Conservation (phyloP, 2,888 invertebrate species). For the Drosophila mimetica region DNA sequence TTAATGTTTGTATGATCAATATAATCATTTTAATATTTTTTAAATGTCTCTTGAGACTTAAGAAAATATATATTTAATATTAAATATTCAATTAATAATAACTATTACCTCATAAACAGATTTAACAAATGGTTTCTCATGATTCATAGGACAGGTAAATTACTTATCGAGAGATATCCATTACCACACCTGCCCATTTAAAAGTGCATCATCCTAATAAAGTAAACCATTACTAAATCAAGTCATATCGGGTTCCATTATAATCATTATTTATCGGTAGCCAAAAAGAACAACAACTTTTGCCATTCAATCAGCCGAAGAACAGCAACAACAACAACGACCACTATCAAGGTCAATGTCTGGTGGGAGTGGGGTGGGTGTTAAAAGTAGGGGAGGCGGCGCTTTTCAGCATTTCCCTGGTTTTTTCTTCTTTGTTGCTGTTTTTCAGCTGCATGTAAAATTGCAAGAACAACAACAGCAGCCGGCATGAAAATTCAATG, state of each 20-base stretch:
- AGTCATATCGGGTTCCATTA: not conserved
- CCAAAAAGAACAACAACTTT: not conserved
- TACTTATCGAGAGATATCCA: not conserved
- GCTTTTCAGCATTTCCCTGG: conserved; percentile 39
- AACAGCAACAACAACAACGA: conserved; percentile 38
- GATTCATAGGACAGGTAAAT: not conserved
- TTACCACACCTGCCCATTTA: conserved; percentile 5
- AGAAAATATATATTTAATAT: too few species aligned
- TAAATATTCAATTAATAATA: too few species aligned
- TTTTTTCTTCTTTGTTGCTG: conserved; percentile 58
- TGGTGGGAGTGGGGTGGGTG: conserved; percentile 47
- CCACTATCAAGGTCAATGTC: conserved; percentile 78
- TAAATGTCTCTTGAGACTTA: too few species aligned
- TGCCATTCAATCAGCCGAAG: not conserved
- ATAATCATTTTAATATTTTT: not conserved
- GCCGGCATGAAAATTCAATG: conserved; percentile 53
- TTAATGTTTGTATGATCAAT: not conserved
- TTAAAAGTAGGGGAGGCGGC: not conserved
- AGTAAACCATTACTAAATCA: not conserved
- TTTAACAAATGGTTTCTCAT: not conserved
- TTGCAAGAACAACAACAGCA: conserved; percentile 49
- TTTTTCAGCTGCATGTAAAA: conserved; percentile 70
- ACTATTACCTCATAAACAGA: conserved; percentile 13
- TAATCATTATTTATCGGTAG: not conserved
- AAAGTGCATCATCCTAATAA: not conserved